Evolutionary conservation across 2,113 vertebrate species (phyloP).

Genomic region (Pollimyrus isidori): DNA sequence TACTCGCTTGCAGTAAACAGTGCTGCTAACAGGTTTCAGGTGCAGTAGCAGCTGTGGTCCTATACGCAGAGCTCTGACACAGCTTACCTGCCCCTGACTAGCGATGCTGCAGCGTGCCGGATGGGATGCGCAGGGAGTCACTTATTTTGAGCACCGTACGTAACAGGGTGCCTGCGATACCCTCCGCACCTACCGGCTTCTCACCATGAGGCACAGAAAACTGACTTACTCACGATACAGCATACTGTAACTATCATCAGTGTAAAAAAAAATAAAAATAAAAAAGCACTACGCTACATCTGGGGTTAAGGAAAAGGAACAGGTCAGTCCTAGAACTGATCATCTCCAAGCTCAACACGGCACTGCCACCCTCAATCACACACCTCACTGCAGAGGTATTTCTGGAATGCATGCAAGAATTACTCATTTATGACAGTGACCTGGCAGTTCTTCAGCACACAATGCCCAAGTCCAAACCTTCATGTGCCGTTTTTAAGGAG

Average conservation of each 20-base stretch:
- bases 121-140: not conserved
- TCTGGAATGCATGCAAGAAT: not conserved
- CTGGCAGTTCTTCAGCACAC: not conserved
- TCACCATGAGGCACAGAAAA: not conserved
- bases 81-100: not conserved
- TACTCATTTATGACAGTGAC: not conserved
- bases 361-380: not conserved
- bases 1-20: not conserved
- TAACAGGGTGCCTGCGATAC: not conserved
- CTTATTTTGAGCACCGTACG: not conserved
- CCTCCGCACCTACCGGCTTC: not conserved
- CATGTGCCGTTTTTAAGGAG: not conserved
- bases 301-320: not conserved
- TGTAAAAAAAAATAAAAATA: not conserved
- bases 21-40: not conserved
- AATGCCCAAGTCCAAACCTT: not conserved
- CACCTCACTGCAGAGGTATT: not conserved
- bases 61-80: not conserved
- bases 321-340: not conserved
- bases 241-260: not conserved
- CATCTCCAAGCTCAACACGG: not conserved
- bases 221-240: not conserved
- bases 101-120: not conserved
- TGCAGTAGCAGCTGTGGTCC: not conserved
- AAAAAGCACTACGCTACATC: not conserved